Conservation (phyloP, 2,888 invertebrate genomes). For the Chesias legatella region DNA sequence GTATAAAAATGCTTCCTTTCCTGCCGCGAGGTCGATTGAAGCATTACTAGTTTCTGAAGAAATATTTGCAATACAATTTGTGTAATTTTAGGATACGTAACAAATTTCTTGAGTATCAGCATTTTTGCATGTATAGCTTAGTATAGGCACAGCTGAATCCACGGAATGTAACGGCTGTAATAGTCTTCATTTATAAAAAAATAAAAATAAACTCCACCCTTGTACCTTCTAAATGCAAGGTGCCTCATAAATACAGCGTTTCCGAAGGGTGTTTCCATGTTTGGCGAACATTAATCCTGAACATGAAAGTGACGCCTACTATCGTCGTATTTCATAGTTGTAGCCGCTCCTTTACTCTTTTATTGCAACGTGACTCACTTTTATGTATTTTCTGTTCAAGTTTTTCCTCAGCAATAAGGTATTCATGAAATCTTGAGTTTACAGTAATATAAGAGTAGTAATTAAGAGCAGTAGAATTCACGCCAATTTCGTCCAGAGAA, state of each 20-base stretch:
- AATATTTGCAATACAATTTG: conserved; percentile 15
- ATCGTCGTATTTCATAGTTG: conserved; percentile 42
- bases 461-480: no score
- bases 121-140: not conserved
- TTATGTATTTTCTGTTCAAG: conserved; percentile 4
- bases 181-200: not conserved
- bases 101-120: no score
- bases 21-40: conserved; percentile 22
- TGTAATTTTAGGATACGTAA: conserved; percentile 1
- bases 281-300: conserved; percentile 49
- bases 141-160: not conserved
- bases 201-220: conserved; percentile 18
- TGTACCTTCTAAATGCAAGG: conserved; percentile 31
- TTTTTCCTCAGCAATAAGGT: no score
- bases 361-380: conserved; percentile 30
- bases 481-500: no score
- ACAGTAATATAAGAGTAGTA: no score
- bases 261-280: conserved; percentile 51
- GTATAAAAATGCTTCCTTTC: no score
- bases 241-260: conserved; percentile 47
- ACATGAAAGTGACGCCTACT: conserved; percentile 43
- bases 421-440: no score
- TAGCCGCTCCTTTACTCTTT: conserved; percentile 39
- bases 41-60: conserved; percentile 21
- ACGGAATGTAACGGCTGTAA: not conserved